A percentile compares a stretch with the other conserved stretches of the same genome.
These are phyloP conservation scores for Thryonomys swinderianus DNA, from an alignment of 2,113 vertebrate genomes.

Conservation along the genomic window DNA sequence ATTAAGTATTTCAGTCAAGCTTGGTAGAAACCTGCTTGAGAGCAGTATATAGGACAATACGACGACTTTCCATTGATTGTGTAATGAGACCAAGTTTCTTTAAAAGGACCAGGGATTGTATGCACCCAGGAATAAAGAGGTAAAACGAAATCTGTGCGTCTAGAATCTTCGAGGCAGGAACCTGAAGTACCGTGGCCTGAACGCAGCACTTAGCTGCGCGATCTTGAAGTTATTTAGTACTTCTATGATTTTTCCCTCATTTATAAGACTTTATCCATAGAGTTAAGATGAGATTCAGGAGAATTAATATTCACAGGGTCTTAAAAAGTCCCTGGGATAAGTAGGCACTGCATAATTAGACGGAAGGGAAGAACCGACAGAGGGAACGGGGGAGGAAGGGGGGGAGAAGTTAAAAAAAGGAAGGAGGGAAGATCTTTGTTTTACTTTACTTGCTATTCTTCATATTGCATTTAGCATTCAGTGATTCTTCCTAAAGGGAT, in stretches of 20 bases:
- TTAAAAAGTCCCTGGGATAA: background rate
- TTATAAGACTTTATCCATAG: background rate
- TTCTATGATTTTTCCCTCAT: background rate
- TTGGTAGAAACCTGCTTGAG: background rate
- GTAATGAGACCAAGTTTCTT: background rate
- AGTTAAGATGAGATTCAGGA: background rate
- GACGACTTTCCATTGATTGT: background rate
- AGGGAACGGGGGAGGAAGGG: accelerated
- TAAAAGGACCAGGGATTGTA: background rate
- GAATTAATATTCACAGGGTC: background rate
- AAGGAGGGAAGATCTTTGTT: background rate
- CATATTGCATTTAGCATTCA: background rate
- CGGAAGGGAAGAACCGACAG: background rate
- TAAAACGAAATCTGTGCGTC: background rate
- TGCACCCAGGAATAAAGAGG: background rate
- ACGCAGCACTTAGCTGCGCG: background rate
- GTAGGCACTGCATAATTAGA: background rate
- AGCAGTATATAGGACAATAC: background rate
- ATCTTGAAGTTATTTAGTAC: background rate
- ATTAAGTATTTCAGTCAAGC: background rate
- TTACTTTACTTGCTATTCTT: background rate
- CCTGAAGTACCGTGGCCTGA: background rate
- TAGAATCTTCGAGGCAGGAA: background rate
- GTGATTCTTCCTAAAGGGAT: background rate
- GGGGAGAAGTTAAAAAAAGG: no score